Percentiles rank a stretch among this genome's conserved stretches.
Conservation (phyloP, 2,888 invertebrate genomes). For the Mellilla xanthometata region DNA sequence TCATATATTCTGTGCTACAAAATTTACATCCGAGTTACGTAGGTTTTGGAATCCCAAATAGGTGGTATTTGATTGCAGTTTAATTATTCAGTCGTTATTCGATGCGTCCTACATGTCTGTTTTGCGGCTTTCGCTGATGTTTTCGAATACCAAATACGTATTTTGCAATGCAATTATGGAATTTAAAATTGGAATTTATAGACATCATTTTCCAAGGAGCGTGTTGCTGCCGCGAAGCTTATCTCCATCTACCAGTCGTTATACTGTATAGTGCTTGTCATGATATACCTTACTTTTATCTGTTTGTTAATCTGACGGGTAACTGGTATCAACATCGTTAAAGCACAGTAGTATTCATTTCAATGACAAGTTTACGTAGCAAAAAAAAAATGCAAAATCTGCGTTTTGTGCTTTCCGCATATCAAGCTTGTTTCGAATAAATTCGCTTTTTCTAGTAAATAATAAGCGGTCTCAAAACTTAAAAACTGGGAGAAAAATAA, state of each 20-base stretch:
- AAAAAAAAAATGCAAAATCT: conserved; percentile 15
- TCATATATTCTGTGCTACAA: conserved; percentile 64
- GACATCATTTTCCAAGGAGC: conserved; percentile 23
- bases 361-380: conserved; percentile 10
- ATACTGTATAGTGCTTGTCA: conserved; percentile 22
- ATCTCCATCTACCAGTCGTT: conserved; percentile 27
- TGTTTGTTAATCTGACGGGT: conserved; percentile 22
- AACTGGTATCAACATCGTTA: conserved; percentile 19
- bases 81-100: conserved; percentile 64
- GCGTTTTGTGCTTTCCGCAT: conserved; percentile 11
- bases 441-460: conserved; percentile 34
- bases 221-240: conserved; percentile 17
- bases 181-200: conserved; percentile 24
- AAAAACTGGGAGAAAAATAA: conserved; percentile 52
- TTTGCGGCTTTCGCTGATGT: conserved; percentile 37
- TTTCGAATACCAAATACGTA: conserved; percentile 35
- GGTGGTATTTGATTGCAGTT: conserved; percentile 65
- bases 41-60: conserved; percentile 58
- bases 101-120: conserved; percentile 41
- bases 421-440: conserved; percentile 20
- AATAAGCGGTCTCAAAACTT: conserved; percentile 39
- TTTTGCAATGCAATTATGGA: conserved; percentile 38
- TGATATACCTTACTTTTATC: conserved; percentile 23
- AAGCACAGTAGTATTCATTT: conserved; percentile 22
- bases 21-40: conserved; percentile 54